Base-by-base conservation (phyloP, 35 echinoderm and acorn worm species). In the Holothuria glaberrima region DNA sequence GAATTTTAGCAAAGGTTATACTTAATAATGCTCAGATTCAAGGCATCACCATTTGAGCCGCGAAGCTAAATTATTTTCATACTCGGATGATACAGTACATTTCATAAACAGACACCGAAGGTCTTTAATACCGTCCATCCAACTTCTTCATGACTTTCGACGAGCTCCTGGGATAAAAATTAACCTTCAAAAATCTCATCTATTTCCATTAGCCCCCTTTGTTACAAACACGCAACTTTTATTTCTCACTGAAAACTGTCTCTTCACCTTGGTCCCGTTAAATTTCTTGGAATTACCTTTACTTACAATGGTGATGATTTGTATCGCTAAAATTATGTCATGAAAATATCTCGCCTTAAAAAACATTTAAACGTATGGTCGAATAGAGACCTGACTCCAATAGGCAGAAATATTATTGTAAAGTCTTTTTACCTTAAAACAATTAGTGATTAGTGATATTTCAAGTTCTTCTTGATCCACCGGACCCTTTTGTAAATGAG, bases 321-420 rank as follows among this genome's bases (percentile, higher is more conserved):
- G 27, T 60, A 34, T 33, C 50, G 50, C 30, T 20, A 2, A 45
- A 85, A 60, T 63, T 85, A 61, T 60, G 12, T 29, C 12, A 30
- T 26, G 0, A 85, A 85, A 29, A 4, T 85, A 59, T 85, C 81
- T 61, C 81, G 81, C 29, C 81, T 60, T 33, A 85, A 85, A 63
- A 85, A 85, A 0, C 5, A 4, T 16, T 85, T 85, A 58, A 85
- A 41, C 36, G 7, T 41, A 61, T 85, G 81, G 81, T 85, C 81
- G 54, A 63, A 9, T 85, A 58, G 81, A 60, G 58, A 85, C 58
- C 81, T 85, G 19, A 79, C 75, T 17, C 75, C 75, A 79, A 79
- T 79, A 9, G 75, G 75, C 75, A 79, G 75, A 45, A 79, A 79
- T 79, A 26, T 79, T 79, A 79, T 79, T 20, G 35, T 79, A 1